Conservation (phyloP, 2,113 vertebrate species). For the Illadopsis cleaveri region DNA sequence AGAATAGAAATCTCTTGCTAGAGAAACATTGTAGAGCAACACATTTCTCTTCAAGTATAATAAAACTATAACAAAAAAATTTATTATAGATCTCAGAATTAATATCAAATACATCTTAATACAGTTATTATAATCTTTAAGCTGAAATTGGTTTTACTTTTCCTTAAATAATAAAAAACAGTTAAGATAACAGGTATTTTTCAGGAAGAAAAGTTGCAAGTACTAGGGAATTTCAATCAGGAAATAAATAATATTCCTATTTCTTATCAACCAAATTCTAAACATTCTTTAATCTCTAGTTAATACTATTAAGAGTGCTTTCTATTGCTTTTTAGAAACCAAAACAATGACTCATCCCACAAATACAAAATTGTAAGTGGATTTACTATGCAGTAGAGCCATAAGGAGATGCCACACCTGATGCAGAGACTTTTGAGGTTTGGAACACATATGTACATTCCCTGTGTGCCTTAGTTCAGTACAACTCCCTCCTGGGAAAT, state of each 20-base stretch:
- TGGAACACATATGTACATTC: constrained; percentile 62
- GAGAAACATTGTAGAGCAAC: background rate
- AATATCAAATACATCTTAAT: background rate
- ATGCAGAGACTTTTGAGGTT: constrained; percentile 60
- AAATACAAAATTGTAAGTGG: constrained; percentile 59
- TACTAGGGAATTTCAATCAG: background rate
- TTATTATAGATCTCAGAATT: background rate
- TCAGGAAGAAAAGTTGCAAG: background rate
- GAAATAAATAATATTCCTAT: constrained; percentile 14
- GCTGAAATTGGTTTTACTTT: background rate
- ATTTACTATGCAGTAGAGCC: constrained; percentile 69
- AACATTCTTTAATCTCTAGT: constrained; percentile 28
- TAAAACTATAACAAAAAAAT: background rate
- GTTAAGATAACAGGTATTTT: background rate
- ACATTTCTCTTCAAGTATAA: background rate
- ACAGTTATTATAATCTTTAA: background rate
- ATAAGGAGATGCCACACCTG: constrained; percentile 77
- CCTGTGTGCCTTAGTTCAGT: constrained; percentile 14
- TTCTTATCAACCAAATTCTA: constrained; percentile 28
- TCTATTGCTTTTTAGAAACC: constrained; percentile 50
- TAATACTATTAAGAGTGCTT: constrained; percentile 47
- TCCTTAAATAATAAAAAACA: background rate
- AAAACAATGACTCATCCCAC: constrained; percentile 66
- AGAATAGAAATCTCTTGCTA: background rate
- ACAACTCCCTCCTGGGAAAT: constrained; percentile 62